phyloP scores from a whole-genome alignment of 2,113 vertebrate genomes.

The Malurus melanocephalus region DNA sequence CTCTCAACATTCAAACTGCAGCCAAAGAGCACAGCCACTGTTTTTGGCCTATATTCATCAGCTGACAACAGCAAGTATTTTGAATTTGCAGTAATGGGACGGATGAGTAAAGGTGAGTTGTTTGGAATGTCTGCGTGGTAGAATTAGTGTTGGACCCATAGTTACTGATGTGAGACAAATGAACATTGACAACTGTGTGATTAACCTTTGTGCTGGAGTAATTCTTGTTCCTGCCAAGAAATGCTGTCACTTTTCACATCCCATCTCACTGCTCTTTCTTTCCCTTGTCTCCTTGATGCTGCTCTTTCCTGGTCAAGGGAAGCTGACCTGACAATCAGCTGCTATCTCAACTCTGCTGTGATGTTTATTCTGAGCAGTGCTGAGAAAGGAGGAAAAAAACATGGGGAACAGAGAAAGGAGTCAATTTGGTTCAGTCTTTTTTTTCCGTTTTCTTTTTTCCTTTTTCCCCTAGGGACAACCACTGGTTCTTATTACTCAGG shows the following conservation, averaged over 20 bases:
- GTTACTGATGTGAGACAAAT: not conserved
- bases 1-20: conserved; percentile 86
- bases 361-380: not conserved
- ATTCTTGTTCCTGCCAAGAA: not conserved
- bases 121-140: not conserved
- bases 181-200: not conserved
- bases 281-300: not conserved
- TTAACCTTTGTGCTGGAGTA: not conserved
- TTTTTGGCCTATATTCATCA: conserved; percentile 87
- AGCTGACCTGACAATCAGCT: not conserved
- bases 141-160: not conserved
- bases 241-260: not conserved
- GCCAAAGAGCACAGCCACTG: conserved; percentile 78
- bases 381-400: not conserved
- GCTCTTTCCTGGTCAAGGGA: not conserved
- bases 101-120: conserved; percentile 87
- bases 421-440: not conserved
- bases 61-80: conserved; percentile 87
- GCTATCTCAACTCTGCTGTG: not conserved
- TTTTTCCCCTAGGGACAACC: conserved; percentile 2
- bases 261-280: not conserved
- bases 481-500: conserved; percentile 66
- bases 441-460: not conserved
- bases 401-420: not conserved
- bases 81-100: conserved; percentile 88